Percentiles rank a stretch among this genome's conserved stretches.
phyloP scores from a whole-genome alignment of 2,113 vertebrate genomes.

The Melanerpes formicivorus region DNA sequence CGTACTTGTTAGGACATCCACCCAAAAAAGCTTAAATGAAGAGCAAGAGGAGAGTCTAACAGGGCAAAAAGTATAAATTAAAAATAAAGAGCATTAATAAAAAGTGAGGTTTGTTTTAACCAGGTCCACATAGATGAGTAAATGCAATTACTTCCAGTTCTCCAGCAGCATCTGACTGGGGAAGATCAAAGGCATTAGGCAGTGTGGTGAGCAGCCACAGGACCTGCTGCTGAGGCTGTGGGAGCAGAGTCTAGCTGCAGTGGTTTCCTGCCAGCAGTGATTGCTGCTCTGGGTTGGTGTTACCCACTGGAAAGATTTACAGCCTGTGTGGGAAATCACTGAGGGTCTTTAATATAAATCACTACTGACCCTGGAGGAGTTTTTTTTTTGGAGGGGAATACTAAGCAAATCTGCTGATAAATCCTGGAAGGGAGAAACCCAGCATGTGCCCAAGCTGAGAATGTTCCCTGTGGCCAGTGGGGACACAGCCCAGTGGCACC shows the following conservation, averaged over 20 bases:
- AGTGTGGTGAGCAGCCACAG: background rate
- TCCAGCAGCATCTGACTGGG: background rate
- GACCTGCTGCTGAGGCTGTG: background rate
- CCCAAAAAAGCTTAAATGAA: background rate
- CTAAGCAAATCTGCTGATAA: background rate
- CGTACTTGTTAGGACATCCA: background rate
- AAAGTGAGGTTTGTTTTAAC: background rate
- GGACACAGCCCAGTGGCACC: background rate
- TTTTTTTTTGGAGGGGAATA: background rate
- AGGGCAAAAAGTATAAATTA: background rate
- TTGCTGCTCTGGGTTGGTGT: rapidly evolving
- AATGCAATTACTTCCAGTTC: background rate
- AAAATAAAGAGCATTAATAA: background rate
- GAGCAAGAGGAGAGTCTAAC: background rate
- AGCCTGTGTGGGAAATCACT: background rate
- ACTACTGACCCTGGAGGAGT: background rate
- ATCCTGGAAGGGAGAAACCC: background rate
- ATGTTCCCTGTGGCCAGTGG: background rate
- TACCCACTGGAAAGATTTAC: background rate
- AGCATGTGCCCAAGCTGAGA: background rate
- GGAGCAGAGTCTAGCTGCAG: background rate
- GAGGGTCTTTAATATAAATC: background rate
- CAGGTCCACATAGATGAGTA: rapidly evolving
- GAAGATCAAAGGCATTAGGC: background rate
- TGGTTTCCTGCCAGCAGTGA: background rate